Evolutionary conservation across 2,888 invertebrate genomes (phyloP).

Genomic region (Microdon myrmicae): DNA sequence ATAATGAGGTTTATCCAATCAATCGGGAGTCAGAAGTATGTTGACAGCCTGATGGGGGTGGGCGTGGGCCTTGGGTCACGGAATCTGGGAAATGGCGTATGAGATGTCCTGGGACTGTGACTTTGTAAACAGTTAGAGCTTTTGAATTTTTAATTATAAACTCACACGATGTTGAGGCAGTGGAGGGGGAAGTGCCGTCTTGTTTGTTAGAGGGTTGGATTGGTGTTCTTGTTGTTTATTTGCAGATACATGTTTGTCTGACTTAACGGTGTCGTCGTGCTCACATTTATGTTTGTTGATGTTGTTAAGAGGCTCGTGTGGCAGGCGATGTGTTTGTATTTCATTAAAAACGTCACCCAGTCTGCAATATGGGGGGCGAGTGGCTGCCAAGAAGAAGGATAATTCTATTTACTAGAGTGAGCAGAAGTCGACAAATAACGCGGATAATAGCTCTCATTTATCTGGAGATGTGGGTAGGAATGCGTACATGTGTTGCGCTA

Average conservation of each 20-base stretch:
- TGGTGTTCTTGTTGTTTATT: conserved; percentile 43
- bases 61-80: conserved; percentile 1
- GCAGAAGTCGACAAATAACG: too few species aligned
- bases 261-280: conserved; percentile 44
- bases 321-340: conserved; percentile 47
- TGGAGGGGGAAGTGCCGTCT: not conserved
- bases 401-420: too few species aligned
- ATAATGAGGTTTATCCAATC: conserved; percentile 48
- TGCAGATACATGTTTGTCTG: conserved; percentile 52
- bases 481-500: too few species aligned
- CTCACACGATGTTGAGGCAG: conserved; percentile 20
- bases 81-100: too few species aligned
- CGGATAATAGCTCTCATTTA: too few species aligned
- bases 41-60: not conserved
- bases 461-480: too few species aligned
- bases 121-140: conserved; percentile 40
- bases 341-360: conserved; percentile 47
- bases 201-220: conserved; percentile 4
- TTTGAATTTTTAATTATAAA: conserved; percentile 53
- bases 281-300: conserved; percentile 39
- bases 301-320: conserved; percentile 30
- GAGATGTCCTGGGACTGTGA: too few species aligned
- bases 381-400: too few species aligned
- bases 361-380: conserved; percentile 5
- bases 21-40: conserved; percentile 19